Conservation (phyloP, 2,797 vertebrate species). For the Ptychadena robeensis region DNA sequence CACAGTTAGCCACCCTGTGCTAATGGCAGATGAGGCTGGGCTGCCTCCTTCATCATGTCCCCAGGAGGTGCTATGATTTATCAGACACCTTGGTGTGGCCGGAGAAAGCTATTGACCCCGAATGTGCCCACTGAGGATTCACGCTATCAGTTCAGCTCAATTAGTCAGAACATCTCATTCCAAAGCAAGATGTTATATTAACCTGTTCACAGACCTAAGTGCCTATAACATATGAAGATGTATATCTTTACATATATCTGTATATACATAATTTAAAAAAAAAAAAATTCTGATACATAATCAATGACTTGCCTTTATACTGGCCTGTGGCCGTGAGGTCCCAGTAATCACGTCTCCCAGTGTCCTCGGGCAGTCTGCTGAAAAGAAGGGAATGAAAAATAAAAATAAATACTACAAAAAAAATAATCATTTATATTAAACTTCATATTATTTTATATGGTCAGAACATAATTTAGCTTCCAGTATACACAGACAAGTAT, state of each 20-base stretch:
- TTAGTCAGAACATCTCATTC: slow-evolving; percentile 51
- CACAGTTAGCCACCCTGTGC: slow-evolving; percentile 34
- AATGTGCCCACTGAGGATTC: slow-evolving; percentile 45
- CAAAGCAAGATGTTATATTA: slow-evolving; percentile 26
- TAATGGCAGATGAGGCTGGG: slow-evolving; percentile 46
- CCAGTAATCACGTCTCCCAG: slow-evolving; percentile 64
- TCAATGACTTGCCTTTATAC: slow-evolving; percentile 64
- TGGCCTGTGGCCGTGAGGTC: slow-evolving; percentile 67
- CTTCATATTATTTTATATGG: no score
- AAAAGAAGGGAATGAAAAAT: slow-evolving; percentile 62
- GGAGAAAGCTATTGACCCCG: slow-evolving; percentile 57
- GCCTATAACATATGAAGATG: background rate
- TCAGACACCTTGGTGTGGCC: slow-evolving; percentile 52
- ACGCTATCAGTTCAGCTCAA: slow-evolving; percentile 63
- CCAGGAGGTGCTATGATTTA: slow-evolving; percentile 49
- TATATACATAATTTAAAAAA: background rate
- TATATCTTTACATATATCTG: background rate
- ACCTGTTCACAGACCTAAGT: background rate
- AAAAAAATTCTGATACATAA: background rate
- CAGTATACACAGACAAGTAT: no score
- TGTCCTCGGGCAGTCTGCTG: slow-evolving; percentile 64
- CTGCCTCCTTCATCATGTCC: slow-evolving; percentile 43
- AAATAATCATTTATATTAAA: no score
- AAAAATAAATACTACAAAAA: background rate
- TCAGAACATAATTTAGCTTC: no score